These are phyloP conservation scores for Lipotes vexillifer DNA, from an alignment of 2,113 vertebrate genomes.

Conservation along the genomic window DNA sequence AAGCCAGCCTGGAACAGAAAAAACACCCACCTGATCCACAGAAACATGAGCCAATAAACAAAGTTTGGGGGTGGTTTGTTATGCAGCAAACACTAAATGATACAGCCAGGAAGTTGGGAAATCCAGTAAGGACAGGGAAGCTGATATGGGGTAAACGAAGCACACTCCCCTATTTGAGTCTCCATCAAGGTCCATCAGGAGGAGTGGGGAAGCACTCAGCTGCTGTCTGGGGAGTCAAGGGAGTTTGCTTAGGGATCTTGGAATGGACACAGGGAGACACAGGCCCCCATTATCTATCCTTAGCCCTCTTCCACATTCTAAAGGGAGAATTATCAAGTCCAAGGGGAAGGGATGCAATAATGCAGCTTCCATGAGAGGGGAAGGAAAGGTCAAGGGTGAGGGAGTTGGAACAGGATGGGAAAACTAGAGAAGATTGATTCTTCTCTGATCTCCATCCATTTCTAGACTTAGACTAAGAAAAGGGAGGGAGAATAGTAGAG, in stretches of 20 bases:
- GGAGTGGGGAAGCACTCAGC: background rate
- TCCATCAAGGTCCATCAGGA: too few relatives aligned
- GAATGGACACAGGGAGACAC: background rate
- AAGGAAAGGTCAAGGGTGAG: background rate
- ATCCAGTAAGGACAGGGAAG: background rate
- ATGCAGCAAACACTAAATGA: background rate
- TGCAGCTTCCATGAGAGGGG: background rate
- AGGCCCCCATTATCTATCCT: background rate
- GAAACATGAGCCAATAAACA: background rate
- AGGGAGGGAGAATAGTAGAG: background rate
- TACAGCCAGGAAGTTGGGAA: background rate
- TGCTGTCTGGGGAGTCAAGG: background rate
- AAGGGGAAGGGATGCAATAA: background rate
- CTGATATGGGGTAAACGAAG: background rate
- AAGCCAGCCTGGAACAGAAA: background rate
- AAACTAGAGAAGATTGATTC: background rate
- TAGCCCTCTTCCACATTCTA: background rate
- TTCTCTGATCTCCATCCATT: background rate
- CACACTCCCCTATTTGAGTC: background rate
- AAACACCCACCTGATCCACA: accelerated
- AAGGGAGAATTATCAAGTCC: background rate
- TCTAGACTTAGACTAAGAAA: background rate
- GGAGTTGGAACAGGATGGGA: background rate
- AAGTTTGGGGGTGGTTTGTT: background rate
- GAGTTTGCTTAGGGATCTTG: background rate